These are phyloP conservation scores for Meiosimyza platycephala DNA, from an alignment of 2,888 invertebrate species.

Conservation along the genomic window DNA sequence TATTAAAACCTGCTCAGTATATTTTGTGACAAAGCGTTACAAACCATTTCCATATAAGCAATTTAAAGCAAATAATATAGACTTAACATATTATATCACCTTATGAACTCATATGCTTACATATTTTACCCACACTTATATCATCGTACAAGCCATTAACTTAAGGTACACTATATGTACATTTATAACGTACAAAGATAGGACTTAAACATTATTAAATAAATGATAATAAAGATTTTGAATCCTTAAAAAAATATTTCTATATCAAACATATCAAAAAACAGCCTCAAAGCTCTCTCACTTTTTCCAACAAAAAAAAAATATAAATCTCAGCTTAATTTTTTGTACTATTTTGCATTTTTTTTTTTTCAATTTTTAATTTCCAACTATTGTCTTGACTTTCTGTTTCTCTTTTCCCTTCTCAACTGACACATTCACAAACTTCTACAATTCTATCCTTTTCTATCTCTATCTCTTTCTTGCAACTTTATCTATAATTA, in stretches of 20 bases:
- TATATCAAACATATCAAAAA: background rate
- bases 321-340: constrained; percentile 25
- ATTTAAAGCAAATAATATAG: no score
- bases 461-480: constrained; percentile 39
- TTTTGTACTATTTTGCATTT: constrained; percentile 16
- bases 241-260: constrained; percentile 27
- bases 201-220: no score
- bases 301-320: background rate
- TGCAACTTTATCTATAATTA: constrained; percentile 47
- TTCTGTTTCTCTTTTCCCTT: constrained; percentile 29
- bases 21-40: no score
- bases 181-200: no score
- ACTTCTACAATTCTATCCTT: constrained; percentile 42
- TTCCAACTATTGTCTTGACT: constrained; percentile 36
- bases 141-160: no score
- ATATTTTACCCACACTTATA: no score
- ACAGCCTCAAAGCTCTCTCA: constrained; percentile 11
- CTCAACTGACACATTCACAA: background rate
- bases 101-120: no score
- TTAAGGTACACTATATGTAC: no score
- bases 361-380: constrained; percentile 2
- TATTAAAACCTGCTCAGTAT: no score
- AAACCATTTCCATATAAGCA: no score
- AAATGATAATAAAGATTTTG: background rate
- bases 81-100: no score